Base-by-base conservation (phyloP, 2,113 vertebrate species). In the Lathamus discolor region DNA sequence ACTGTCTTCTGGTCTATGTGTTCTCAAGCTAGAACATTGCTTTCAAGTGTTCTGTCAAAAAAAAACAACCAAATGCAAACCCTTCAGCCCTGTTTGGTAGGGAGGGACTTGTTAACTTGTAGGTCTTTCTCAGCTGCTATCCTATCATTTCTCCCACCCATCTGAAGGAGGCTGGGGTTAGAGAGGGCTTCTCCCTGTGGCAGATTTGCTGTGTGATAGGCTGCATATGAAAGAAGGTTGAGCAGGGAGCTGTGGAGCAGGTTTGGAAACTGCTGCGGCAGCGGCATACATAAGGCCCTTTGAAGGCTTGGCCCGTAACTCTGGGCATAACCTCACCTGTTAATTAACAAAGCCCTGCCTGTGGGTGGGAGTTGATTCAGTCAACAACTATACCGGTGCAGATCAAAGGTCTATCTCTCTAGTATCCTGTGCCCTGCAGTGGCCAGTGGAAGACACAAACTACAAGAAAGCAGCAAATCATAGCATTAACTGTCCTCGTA, bases 181-280 rank as follows among this genome's bases (percentile, higher is more conserved):
- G 81, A 95, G 86, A 87, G 74, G 91, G 62, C 83, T 75, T 93
- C 68, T 92, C 39, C 54, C 49, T 33, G 72, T 0, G 10, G 93
- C 89, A 88, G 89, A 91, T 97, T 8, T 59, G 64, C 68, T 6
- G 11, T 43, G 35, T 64, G 66, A 93, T 95, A 91, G 88, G 62
- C 80, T 82, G 9, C 1, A 0, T 63, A 23, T 89, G 49, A n/a
- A 44, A 72, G 80, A 69, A 82, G 81, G 22, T 1, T 76, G 84
- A 92, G 80, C 69, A 72, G 46, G 91, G 91, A 92, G 89, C 86
- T 41, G 95, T 20, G 77, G 81, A 96, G 89, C 95, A 93, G 91
- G 95, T 95, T 96, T 95, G 90, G 77, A 82, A 96, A 83, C 23
- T 93, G 93, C 95, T 86, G 62, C 44, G 57, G 88, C 69, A 96